Conservation (phyloP, 2,797 vertebrate species). For the Coregonus sp. region DNA sequence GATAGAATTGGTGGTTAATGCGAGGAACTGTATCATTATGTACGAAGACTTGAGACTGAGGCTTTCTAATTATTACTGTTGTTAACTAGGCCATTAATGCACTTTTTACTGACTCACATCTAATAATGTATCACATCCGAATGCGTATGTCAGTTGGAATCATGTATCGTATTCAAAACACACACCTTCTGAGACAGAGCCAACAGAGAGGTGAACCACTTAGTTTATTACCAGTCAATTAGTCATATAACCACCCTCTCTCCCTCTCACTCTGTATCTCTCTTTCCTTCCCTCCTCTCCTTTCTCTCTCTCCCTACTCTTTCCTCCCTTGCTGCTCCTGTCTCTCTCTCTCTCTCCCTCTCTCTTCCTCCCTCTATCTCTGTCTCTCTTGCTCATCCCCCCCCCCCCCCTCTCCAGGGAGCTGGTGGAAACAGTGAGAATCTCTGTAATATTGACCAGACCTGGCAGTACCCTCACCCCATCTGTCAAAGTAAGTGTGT, state of each 20-base stretch:
- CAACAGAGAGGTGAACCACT: slow-evolving; percentile 22
- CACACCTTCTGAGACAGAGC: slow-evolving; percentile 46
- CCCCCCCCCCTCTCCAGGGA: slow-evolving; percentile 60
- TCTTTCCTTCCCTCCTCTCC: slow-evolving; percentile 1
- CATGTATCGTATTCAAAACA: slow-evolving; percentile 35
- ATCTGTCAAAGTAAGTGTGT: slow-evolving; percentile 79
- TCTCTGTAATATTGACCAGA: slow-evolving; percentile 78
- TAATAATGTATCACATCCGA: slow-evolving; percentile 51
- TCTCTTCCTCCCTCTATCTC: slow-evolving; percentile 9
- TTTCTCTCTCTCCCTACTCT: neutral
- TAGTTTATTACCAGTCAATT: slow-evolving; percentile 33
- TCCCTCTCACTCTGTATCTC: neutral
- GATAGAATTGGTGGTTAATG: slow-evolving; percentile 28
- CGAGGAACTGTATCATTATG: slow-evolving; percentile 62
- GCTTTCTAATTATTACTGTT: slow-evolving; percentile 50
- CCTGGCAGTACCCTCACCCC: slow-evolving; percentile 79
- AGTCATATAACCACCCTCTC: slow-evolving; percentile 40
- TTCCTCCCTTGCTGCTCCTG: too few species aligned
- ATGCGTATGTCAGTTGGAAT: slow-evolving; percentile 66
- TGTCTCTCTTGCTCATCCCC: slow-evolving; percentile 3
- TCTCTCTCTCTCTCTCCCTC: neutral
- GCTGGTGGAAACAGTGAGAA: slow-evolving; percentile 75
- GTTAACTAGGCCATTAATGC: slow-evolving; percentile 64
- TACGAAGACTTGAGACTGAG: slow-evolving; percentile 56
- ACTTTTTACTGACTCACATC: slow-evolving; percentile 64